Evolutionary conservation across 2,113 vertebrate genomes (phyloP), one percentile per base, ranked within the genome.

Genomic region (Manacus vitellinus): DNA sequence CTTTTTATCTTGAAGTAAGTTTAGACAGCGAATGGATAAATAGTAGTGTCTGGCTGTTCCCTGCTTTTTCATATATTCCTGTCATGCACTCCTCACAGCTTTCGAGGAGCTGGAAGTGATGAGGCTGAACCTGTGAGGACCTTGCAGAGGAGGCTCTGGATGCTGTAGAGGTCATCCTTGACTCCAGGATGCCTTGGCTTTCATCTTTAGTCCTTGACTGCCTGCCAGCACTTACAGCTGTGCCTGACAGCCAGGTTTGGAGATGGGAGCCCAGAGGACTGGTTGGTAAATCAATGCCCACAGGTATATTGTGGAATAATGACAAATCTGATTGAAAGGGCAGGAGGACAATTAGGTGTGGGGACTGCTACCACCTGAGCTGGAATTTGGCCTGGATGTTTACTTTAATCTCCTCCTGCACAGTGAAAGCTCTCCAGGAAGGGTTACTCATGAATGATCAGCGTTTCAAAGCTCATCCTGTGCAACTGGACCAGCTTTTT

Each of bases 1-100:
- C 44, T 91, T 92, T 92, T 95, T 21, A 81, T 77, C 81, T 71
- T 65, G 35, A 41, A 63, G 49, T 33, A 84, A 94, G 63, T 89
- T 59, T 59, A 93, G 81, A 71, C 79, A 92, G 55, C 14, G 6
- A 63, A 43, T 16, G 75, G 59, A 56, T 14, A 80, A 73, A 78
- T 92, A 88, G 73, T 33, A 89, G 43, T 16, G 30, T 91, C 79
- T 92, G 72, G 58, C 72, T 87, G 39, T 59, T 89, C 65, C 72
- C 84, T 63, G 79, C 31, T 77, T 44, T 49, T 68, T 77, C 18
- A 65, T 18, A 7, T 24, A 22, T 35, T 83, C 71, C 74, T 83
- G 41, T 89, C 11, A 3, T 47, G 52, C 35, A n/a, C 24, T 37
- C 30, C 51, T 88, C 52, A 52, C 30, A 90, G 75, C 55, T 51